These are phyloP conservation scores for Nematopogon swammerdamellus DNA, from an alignment of 2,888 invertebrate species.

Conservation along the genomic window DNA sequence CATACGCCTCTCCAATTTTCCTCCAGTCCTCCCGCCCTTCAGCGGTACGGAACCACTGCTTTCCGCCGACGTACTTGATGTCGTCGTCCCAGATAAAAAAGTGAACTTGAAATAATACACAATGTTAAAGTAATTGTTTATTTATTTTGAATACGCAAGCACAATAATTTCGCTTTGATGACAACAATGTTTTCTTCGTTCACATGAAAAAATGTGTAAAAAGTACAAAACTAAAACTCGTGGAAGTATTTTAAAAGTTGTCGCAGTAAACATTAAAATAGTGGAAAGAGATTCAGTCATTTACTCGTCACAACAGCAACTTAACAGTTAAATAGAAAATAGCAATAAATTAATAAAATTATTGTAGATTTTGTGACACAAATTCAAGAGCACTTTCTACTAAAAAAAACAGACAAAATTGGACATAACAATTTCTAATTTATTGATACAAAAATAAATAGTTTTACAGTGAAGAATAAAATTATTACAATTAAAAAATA, in stretches of 20 bases:
- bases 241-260: not conserved
- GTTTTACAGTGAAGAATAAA: too few relatives aligned
- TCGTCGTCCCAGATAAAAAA: too few relatives aligned
- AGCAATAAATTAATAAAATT: not conserved
- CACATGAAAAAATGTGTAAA: not conserved
- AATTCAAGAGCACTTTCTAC: not conserved
- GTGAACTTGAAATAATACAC: not conserved
- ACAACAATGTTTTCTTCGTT: conserved; percentile 41
- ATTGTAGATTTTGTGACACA: not conserved
- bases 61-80: too few relatives aligned
- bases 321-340: not conserved
- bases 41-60: too few relatives aligned
- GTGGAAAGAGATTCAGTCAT: not conserved
- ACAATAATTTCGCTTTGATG: conserved; percentile 56
- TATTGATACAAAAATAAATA: too few relatives aligned
- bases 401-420: too few relatives aligned
- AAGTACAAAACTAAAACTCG: not conserved
- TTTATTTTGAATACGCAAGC: conserved; percentile 42
- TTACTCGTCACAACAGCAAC: not conserved
- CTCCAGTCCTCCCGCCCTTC: too few relatives aligned
- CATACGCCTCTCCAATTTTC: too few relatives aligned
- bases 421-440: too few relatives aligned
- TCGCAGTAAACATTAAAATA: not conserved
- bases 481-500: too few relatives aligned
- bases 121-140: not conserved